Percentiles rank a stretch among this genome's conserved stretches.
These are phyloP conservation scores for Centroberyx gerrardi DNA, from an alignment of 2,797 vertebrate genomes.

Conservation along the genomic window DNA sequence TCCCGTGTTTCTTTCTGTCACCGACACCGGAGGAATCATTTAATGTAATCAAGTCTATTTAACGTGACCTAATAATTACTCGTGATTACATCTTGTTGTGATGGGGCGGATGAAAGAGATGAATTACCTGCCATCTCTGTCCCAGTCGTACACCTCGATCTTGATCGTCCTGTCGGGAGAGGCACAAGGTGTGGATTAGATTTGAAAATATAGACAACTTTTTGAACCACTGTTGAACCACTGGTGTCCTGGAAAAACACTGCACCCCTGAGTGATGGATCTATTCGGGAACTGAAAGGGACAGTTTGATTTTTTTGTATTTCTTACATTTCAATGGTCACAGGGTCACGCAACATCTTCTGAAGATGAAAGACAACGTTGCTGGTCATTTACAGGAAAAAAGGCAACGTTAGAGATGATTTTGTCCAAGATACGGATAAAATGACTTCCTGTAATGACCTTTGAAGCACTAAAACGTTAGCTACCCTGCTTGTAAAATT, in stretches of 20 bases:
- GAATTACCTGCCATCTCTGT: constrained; percentile 92
- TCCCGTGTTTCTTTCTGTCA: too few species aligned
- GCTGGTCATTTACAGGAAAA: too few species aligned
- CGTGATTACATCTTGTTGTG: background rate
- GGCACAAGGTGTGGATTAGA: constrained; percentile 11
- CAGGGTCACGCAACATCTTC: too few species aligned
- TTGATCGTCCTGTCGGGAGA: constrained; percentile 89
- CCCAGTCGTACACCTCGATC: constrained; percentile 93
- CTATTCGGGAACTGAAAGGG: background rate
- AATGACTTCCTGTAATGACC: too few species aligned
- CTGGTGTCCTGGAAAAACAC: too few species aligned
- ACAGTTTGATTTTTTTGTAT: too few species aligned
- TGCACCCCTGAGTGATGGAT: background rate
- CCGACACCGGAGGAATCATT: background rate
- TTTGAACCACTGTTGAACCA: too few species aligned
- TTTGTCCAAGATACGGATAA: too few species aligned
- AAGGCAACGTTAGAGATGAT: too few species aligned
- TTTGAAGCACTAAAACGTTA: background rate
- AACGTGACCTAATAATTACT: too few species aligned
- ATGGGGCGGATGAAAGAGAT: background rate
- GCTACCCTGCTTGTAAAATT: background rate
- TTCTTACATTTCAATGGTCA: too few species aligned
- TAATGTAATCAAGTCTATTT: constrained; percentile 16
- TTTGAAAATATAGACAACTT: background rate
- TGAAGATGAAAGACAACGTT: too few species aligned